Conservation (phyloP, 2,797 vertebrate species). For the Malurus leucopterus region DNA sequence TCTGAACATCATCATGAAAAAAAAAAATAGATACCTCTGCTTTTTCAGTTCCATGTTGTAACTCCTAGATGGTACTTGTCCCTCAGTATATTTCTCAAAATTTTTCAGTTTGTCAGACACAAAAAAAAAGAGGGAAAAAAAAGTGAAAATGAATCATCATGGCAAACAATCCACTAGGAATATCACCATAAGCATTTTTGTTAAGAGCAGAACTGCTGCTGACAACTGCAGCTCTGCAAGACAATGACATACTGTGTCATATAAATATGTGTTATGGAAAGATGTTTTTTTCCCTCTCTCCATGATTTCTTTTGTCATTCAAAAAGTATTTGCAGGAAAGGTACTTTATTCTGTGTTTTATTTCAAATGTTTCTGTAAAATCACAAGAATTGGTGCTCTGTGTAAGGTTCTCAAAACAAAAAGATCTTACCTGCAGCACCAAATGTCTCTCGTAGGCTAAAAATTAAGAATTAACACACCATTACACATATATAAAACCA, state of each 20-base stretch:
- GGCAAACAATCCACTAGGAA: background rate
- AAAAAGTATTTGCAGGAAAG: background rate
- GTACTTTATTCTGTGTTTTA: background rate
- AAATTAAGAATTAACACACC: background rate
- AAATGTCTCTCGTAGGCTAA: background rate
- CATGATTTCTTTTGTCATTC: background rate
- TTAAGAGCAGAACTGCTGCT: background rate
- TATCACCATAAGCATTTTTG: background rate
- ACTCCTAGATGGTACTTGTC: background rate
- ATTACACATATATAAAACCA: background rate
- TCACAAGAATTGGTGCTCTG: rapidly evolving
- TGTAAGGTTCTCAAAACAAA: background rate
- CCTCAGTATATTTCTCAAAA: background rate
- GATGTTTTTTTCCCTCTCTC: background rate
- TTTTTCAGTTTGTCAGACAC: background rate
- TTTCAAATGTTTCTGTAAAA: background rate
- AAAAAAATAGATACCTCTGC: background rate
- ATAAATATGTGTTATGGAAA: background rate
- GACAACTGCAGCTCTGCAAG: background rate
- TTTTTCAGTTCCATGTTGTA: background rate
- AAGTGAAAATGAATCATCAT: background rate
- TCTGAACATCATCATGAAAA: background rate
- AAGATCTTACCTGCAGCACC: background rate
- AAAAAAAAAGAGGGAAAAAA: background rate
- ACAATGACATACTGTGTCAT: background rate